Evolutionary conservation across 2,888 invertebrate species (phyloP), one percentile per base, ranked within the genome.

Genomic region (Dryobotodes eremita): DNA sequence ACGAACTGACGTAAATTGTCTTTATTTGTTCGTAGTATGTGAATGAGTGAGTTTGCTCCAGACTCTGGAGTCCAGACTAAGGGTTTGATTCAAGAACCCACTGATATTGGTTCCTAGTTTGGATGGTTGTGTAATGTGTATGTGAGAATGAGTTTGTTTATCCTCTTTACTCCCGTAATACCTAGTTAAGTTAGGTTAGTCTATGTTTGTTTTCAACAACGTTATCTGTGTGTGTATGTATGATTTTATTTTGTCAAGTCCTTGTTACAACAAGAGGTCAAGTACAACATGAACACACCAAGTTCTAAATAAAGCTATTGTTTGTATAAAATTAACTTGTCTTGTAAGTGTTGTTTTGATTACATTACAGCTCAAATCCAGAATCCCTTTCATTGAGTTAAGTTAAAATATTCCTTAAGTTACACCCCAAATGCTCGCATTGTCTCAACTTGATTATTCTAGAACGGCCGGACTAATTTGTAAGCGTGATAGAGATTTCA

Each of bases 341-440:
- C 75, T 78, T 55, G 55, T 72, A 78, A 87, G 75, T 79, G 71
- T 86, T 86, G 87, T 82, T 89, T 72, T 82, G 78, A 82, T 84
- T 89, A 87, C 42, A 82, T 88, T 82, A 84, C 68, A 74, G 70
- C 77, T 84, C 74, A 73, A 59, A 84, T 26, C 74, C 71, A 70
- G 57, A 83, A 78, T 78, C 88, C 86, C 80, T 83, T 84, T 80
- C 76, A 55, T 72, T 6, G 65, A 77, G 71, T 82, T 79, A 69
- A 86, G 74, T 88, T 84, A 74, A 84, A 87, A 87, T 87, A 86
- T 84, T 82, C 78, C 75, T 66, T 70, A 79, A 86, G 87, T 86
- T 86, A 75, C 75, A 75, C 59, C 66, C 75, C 77, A 68, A 81
- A 79, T 80, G 75, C 70, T 77, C 82, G 75, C 82, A 82, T 78